Percentiles rank a stretch among this genome's conserved stretches.
Evolutionary conservation across 2,113 vertebrate species (phyloP).

Genomic region (Tachysurus fulvidraco): DNA sequence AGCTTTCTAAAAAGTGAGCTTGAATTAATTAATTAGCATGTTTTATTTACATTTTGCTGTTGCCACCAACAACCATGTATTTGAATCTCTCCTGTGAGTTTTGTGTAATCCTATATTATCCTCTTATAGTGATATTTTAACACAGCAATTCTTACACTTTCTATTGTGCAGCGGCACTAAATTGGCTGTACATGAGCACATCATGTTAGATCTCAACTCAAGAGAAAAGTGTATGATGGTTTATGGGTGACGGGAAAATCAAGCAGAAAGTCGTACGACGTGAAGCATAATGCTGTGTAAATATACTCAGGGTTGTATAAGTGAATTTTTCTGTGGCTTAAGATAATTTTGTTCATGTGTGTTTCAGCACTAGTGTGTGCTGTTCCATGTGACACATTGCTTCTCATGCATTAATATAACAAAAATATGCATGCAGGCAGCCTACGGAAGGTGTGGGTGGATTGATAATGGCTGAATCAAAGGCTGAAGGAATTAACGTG

Average conservation of each 20-base stretch:
- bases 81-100: background rate
- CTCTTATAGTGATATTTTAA: background rate
- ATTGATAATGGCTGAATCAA: slow-evolving; percentile 41
- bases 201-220: background rate
- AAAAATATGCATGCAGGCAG: slow-evolving; percentile 52
- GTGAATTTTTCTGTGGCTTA: slow-evolving; percentile 1
- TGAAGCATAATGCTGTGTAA: background rate
- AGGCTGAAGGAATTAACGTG: slow-evolving; percentile 23
- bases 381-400: slow-evolving; percentile 43
- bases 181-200: background rate
- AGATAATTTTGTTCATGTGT: slow-evolving; percentile 20
- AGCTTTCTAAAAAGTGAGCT: background rate
- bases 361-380: slow-evolving; percentile 4
- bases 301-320: slow-evolving; percentile 7
- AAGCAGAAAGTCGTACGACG: background rate
- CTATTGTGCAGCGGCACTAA: background rate
- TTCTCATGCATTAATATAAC: slow-evolving; percentile 49
- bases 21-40: background rate
- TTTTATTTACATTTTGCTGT: background rate
- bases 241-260: background rate
- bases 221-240: background rate
- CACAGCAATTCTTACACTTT: background rate
- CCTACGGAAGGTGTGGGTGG: slow-evolving; percentile 52
- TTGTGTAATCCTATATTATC: background rate
- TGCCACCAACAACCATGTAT: background rate